Percentiles rank a stretch among this genome's conserved stretches.
These are phyloP conservation scores for Odontamblyopus lacepedii DNA, from an alignment of 2,797 vertebrate genomes.

Conservation along the genomic window DNA sequence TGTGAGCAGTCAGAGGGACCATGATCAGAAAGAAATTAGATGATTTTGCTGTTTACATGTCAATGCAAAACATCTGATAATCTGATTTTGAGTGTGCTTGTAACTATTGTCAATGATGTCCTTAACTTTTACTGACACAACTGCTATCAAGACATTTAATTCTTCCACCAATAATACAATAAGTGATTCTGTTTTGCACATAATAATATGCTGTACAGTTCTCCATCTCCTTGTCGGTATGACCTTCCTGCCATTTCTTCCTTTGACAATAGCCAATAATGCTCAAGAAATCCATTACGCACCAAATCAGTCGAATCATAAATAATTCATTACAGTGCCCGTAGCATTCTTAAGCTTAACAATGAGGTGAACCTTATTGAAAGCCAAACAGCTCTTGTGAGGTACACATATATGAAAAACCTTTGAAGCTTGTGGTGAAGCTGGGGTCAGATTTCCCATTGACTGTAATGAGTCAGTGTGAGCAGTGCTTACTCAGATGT, in stretches of 20 bases:
- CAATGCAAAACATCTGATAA: too few relatives aligned
- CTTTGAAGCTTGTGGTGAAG: conserved; percentile 7
- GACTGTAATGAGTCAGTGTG: neutral
- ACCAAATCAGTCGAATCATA: conserved; percentile 27
- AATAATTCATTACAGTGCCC: conserved; percentile 37
- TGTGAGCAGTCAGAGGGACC: too few relatives aligned
- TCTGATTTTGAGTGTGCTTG: too few relatives aligned
- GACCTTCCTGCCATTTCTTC: conserved; percentile 26
- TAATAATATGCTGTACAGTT: neutral
- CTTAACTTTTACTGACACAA: neutral
- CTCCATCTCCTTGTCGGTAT: neutral
- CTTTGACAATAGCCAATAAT: neutral
- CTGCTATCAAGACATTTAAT: neutral
- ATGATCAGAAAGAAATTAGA: too few relatives aligned
- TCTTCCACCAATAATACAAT: neutral
- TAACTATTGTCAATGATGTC: too few relatives aligned
- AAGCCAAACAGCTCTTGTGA: conserved; percentile 14
- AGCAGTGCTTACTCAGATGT: conserved; percentile 17
- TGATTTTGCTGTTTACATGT: too few relatives aligned
- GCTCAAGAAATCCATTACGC: conserved; percentile 34
- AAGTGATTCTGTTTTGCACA: neutral
- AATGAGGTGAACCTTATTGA: conserved; percentile 19
- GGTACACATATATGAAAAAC: neutral
- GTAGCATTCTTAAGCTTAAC: conserved; percentile 19
- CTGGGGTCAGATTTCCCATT: neutral